phyloP scores from a whole-genome alignment of 2,113 vertebrate genomes.

The Anolis carolinensis region DNA sequence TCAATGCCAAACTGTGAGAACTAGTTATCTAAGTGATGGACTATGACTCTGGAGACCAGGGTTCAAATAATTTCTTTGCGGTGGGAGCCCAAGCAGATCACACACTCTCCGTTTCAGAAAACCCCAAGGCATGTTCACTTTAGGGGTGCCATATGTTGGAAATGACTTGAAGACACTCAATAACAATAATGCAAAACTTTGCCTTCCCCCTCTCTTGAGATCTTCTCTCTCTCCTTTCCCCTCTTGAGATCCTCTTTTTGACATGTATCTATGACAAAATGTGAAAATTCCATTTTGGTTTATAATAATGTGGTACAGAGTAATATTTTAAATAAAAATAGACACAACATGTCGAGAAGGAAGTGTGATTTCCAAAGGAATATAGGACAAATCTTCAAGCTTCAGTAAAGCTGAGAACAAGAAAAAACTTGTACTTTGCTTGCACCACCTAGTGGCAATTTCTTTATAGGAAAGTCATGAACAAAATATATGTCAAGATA shows the following conservation, averaged over 20 bases:
- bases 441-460: neutral
- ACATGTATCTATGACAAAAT: neutral
- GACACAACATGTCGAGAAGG: neutral
- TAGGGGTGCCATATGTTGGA: no score
- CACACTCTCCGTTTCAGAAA: no score
- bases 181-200: neutral
- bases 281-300: neutral
- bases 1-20: no score
- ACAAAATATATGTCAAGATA: neutral
- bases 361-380: neutral
- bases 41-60: no score
- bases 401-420: no score
- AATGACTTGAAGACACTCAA: no score
- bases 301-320: neutral
- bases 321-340: neutral
- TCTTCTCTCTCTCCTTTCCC: neutral
- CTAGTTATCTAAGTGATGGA: no score
- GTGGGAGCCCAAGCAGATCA: no score
- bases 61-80: no score
- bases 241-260: neutral
- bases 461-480: neutral
- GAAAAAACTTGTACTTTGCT: neutral
- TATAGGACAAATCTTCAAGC: neutral
- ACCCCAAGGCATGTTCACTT: no score
- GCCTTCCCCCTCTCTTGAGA: neutral